A percentile compares a stretch with the other conserved stretches of the same genome.
Evolutionary conservation across 2,113 vertebrate genomes (phyloP).

Genomic region (Callionymus lyra): DNA sequence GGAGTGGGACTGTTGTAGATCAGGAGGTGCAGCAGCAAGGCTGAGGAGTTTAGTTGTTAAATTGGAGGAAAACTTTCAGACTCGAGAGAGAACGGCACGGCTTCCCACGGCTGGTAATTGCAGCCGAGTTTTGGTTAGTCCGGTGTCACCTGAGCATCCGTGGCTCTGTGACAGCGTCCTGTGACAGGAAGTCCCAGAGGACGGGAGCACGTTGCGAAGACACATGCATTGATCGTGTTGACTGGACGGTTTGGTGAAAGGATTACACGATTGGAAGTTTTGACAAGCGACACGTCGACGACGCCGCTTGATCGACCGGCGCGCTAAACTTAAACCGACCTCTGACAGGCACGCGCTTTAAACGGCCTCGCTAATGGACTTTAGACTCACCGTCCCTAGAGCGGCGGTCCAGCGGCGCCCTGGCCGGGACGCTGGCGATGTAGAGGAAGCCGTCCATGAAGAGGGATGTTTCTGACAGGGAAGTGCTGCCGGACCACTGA

Average conservation of each 20-base stretch:
- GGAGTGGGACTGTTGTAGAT: slow-evolving; percentile 34
- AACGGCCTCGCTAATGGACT: slow-evolving; percentile 30
- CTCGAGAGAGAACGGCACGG: slow-evolving; percentile 9
- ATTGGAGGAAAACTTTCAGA: slow-evolving; percentile 58
- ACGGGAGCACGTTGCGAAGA: slow-evolving; percentile 25
- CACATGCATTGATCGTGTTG: slow-evolving; percentile 39
- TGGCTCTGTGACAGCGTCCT: slow-evolving; percentile 5
- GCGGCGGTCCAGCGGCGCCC: slow-evolving; percentile 72
- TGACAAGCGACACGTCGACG: slow-evolving; percentile 47
- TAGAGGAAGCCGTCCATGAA: slow-evolving; percentile 92
- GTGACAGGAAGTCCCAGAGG: slow-evolving; percentile 24
- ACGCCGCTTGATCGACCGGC: slow-evolving; percentile 50
- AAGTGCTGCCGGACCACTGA: slow-evolving; percentile 60
- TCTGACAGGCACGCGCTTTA: slow-evolving; percentile 34
- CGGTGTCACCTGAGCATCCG: not conserved
- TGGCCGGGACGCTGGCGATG: slow-evolving; percentile 66
- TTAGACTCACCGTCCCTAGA: slow-evolving; percentile 77
- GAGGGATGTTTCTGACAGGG: slow-evolving; percentile 55
- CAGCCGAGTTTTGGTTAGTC: not conserved
- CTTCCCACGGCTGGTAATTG: not conserved
- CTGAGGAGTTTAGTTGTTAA: slow-evolving; percentile 22
- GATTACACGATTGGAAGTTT: slow-evolving; percentile 44
- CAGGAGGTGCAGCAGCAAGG: slow-evolving; percentile 34
- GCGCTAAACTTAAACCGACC: slow-evolving; percentile 38
- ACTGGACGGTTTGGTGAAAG: slow-evolving; percentile 31